These are phyloP conservation scores for Odocoileus hemionus DNA, from an alignment of 2,113 vertebrate species.

Conservation along the genomic window DNA sequence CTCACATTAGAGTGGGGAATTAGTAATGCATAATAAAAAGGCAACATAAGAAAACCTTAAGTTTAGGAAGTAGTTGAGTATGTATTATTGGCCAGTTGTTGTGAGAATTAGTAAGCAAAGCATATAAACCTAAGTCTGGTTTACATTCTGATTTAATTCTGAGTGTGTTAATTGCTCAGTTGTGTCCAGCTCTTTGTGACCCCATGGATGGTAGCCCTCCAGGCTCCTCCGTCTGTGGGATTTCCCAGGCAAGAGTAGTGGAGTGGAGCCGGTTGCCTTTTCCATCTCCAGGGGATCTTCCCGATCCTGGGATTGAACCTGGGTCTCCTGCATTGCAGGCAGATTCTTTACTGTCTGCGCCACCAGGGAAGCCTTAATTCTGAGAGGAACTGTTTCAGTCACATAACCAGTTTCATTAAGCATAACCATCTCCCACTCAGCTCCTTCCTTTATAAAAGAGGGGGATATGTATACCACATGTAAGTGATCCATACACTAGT, in stretches of 20 bases:
- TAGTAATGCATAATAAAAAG: neutral
- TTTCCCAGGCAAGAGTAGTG: neutral
- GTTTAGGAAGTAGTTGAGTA: neutral
- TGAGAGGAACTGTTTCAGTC: neutral
- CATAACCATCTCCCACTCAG: neutral
- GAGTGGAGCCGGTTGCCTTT: neutral
- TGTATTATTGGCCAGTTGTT: neutral
- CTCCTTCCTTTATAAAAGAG: neutral
- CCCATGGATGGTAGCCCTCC: neutral
- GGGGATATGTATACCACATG: neutral
- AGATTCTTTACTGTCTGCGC: neutral
- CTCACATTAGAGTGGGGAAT: neutral
- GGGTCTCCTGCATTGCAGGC: neutral
- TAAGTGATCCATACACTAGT: neutral
- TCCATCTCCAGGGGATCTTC: neutral
- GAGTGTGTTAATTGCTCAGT: neutral
- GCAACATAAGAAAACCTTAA: neutral
- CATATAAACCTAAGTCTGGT: neutral
- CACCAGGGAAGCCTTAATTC: neutral
- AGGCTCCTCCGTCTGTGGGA: neutral
- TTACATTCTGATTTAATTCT: neutral
- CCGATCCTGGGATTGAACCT: neutral
- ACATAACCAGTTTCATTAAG: neutral
- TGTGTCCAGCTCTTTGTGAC: neutral
- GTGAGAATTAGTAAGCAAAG: neutral